Percentiles rank a stretch among this genome's conserved stretches.
These are phyloP conservation scores for Aphelocoma californica DNA, from an alignment of 2,797 vertebrate species.

Conservation along the genomic window DNA sequence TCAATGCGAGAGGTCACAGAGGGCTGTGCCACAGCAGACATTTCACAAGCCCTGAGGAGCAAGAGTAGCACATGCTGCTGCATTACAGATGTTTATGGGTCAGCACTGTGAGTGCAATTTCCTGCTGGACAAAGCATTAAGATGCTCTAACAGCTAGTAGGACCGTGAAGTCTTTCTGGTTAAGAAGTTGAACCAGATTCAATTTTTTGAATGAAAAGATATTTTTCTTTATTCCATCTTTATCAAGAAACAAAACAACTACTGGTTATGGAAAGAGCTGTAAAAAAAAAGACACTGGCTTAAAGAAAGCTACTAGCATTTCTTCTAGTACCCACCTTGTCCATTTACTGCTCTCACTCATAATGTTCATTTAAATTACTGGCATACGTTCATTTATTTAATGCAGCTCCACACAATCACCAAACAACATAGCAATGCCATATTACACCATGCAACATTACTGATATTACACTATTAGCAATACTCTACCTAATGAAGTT, in stretches of 20 bases:
- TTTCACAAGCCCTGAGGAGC: slow-evolving; percentile 7
- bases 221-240: neutral
- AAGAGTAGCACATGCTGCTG: neutral
- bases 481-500: slow-evolving; percentile 11
- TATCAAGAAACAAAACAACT: neutral
- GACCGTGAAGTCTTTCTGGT: neutral
- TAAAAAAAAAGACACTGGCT: slow-evolving; percentile 3
- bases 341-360: neutral
- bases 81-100: neutral
- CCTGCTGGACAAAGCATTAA: slow-evolving; percentile 11
- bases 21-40: neutral
- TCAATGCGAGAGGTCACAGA: slow-evolving; percentile 53
- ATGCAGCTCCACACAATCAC: neutral
- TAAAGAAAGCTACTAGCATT: neutral
- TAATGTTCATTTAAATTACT: neutral
- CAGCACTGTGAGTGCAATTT: neutral
- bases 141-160: neutral
- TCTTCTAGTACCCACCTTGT: neutral
- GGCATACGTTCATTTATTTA: neutral
- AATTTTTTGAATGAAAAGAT: slow-evolving; percentile 4
- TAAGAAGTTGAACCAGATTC: slow-evolving; percentile 44
- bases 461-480: neutral
- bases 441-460: neutral
- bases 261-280: neutral
- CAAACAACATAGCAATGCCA: neutral